phyloP scores from a whole-genome alignment of 2,888 invertebrate species.

The Dynastes hyllus region DNA sequence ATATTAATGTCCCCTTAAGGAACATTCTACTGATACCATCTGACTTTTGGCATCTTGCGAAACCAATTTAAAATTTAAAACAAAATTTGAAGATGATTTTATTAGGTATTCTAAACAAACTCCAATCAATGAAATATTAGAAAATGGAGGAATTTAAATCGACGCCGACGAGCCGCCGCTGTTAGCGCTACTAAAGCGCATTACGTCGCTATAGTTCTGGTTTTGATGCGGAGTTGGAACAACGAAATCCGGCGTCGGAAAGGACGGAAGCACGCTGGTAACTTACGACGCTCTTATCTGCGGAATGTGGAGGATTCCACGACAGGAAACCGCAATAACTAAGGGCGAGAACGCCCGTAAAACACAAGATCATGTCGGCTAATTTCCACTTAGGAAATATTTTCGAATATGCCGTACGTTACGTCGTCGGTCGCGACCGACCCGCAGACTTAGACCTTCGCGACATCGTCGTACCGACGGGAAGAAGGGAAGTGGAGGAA shows the following conservation, averaged over 20 bases:
- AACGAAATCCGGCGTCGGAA: constrained; percentile 35
- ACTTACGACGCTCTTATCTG: constrained; percentile 56
- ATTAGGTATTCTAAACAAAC: too few relatives aligned
- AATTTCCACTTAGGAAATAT: constrained; percentile 47
- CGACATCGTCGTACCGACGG: neutral
- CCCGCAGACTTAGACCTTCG: neutral
- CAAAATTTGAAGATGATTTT: too few relatives aligned
- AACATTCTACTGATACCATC: too few relatives aligned
- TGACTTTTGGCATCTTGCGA: too few relatives aligned
- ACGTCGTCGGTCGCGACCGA: neutral
- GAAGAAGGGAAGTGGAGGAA: neutral
- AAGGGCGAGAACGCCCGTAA: constrained; percentile 56
- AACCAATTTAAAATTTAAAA: too few relatives aligned
- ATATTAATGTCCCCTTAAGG: too few relatives aligned
- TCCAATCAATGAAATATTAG: too few relatives aligned
- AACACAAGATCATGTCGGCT: constrained; percentile 52
- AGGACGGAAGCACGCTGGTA: constrained; percentile 48
- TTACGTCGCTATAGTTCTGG: neutral
- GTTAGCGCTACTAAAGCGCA: neutral
- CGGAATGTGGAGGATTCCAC: constrained; percentile 57
- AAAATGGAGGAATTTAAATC: too few relatives aligned
- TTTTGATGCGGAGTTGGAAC: neutral
- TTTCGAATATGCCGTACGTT: constrained; percentile 44
- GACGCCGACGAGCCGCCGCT: neutral
- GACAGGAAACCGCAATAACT: constrained; percentile 58